Evolutionary conservation across 37 sponge, comb jelly and placozoan genomes (phyloP), one percentile per base, ranked within the genome.

Genomic region (Beroe forskalii): DNA sequence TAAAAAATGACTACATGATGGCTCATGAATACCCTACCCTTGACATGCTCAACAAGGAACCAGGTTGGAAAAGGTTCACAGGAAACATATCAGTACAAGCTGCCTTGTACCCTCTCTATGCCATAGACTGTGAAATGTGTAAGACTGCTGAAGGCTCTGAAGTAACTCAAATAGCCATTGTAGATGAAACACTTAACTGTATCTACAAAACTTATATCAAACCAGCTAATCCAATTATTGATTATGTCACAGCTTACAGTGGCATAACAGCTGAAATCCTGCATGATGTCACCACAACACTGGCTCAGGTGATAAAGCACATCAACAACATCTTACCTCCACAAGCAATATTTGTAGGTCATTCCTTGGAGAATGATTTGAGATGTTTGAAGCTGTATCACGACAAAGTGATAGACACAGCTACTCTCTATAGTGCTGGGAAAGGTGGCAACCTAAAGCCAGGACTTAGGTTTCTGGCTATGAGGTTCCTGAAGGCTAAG

Each of bases 351-450:
- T 61, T 98, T 28, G 92, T 94, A 41, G 99, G 99, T 27, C 99
- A 98, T 62, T 98, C 99, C 9, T 91, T 98, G 6, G 97, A 98
- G 93, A 98, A 96, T 80, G 99, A 98, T 62, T 92, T 98, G 40
- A 89, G 48, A 80, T 94, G 95, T n/a, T 90, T 98, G 66, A 93
- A 94, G 67, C 32, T 92, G 67, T 43, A 67, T 63, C 91, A 91
- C 48, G 44, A 91, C 42, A 40, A 39, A 20, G 72, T 91, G 1
- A 80, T 91, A 19, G 91, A 91, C 61, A 91, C 91, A 44, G 41
- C 91, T 39, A 67, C 60, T 8, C 28, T 91, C 1, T 91, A 38
- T 37, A 91, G 67, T 27, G 35, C 91, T 4, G 76, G 62, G 20
- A 67, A 64, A 24, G 62, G 89, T 1, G 76, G 92, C 61, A 38